Base-by-base conservation (phyloP, 2,888 invertebrate species). In the Petrolisthes manimaculis region DNA sequence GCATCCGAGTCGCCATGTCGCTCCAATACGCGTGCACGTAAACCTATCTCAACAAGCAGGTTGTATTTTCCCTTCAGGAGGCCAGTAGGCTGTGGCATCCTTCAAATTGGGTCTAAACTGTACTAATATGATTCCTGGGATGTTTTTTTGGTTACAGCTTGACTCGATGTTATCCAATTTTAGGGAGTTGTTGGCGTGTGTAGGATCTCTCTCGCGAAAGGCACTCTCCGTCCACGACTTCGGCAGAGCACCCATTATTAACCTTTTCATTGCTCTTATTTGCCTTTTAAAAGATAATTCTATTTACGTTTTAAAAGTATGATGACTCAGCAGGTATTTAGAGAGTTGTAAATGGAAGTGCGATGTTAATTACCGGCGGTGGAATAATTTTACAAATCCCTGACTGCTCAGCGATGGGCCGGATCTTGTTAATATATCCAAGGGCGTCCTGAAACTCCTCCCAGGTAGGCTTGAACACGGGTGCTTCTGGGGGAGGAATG, bases 351-450 rank as follows among this genome's bases (percentile, higher is more conserved):
- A 21, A 55, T 55, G 18, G 54, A 55, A 79, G 84, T 84, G 84
- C 84, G 87, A 88, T 53, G 80, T 51, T 84, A 83, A 75, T 87
- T 92, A 95, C 97, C 94, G 96, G 95, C 92, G 99, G 99, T 92
- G 99, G 99, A 94, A 96, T 96, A 92, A 99, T 99, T 95, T 99
- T 99, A 94, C 99, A 98, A 93, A 99, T 98, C 92, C 99, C 99
- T 92, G 96, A 96, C 94, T 97, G 97, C 94, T 99, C 98, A 8
- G 98, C 99, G 92, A 97, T 95, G 86, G 97, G 97, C 92, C 98
- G 95, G 93, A 99, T 99, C 95, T 98, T 98, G 92, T 96, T 97
- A 92, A 99, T 98, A 94, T 99, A 99, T 91, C 96, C 97, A 92
- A 99, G 94, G 69, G 99, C 99, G 94, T 99, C 98, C 93, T 96